Evolutionary conservation across 2,797 vertebrate species (phyloP).

Genomic region (Tokudaia muenninki): DNA sequence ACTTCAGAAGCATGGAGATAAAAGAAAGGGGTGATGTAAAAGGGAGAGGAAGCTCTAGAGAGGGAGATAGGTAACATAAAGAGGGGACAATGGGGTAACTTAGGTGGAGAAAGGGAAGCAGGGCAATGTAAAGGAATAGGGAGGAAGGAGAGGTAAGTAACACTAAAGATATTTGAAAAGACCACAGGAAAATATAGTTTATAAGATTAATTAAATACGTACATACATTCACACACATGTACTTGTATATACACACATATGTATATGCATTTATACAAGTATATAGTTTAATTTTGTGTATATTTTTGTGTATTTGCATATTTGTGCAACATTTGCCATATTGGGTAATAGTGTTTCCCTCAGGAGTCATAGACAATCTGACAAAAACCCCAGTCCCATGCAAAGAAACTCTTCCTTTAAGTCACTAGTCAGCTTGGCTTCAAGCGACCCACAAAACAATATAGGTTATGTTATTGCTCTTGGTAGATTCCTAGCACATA

Average conservation of each 20-base stretch:
- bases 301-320: too few species aligned
- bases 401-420: not conserved
- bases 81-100: too few species aligned
- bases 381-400: not conserved
- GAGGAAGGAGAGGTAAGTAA: not conserved
- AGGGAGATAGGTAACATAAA: too few species aligned
- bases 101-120: not conserved
- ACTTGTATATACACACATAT: not conserved
- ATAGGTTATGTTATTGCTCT: not conserved
- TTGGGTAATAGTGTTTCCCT: not conserved
- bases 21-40: too few species aligned
- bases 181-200: not conserved
- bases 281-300: too few species aligned
- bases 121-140: not conserved
- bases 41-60: too few species aligned
- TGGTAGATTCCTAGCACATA: not conserved
- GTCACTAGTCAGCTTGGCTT: not conserved
- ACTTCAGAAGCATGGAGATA: too few species aligned
- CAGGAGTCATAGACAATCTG: not conserved
- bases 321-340: not conserved
- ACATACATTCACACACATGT: not conserved
- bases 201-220: not conserved
- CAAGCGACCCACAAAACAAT: not conserved
- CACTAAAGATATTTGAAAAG: not conserved
- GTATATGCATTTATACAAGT: not conserved